phyloP scores from a whole-genome alignment of 2,888 invertebrate species.

The Micoletzkya japonica region DNA sequence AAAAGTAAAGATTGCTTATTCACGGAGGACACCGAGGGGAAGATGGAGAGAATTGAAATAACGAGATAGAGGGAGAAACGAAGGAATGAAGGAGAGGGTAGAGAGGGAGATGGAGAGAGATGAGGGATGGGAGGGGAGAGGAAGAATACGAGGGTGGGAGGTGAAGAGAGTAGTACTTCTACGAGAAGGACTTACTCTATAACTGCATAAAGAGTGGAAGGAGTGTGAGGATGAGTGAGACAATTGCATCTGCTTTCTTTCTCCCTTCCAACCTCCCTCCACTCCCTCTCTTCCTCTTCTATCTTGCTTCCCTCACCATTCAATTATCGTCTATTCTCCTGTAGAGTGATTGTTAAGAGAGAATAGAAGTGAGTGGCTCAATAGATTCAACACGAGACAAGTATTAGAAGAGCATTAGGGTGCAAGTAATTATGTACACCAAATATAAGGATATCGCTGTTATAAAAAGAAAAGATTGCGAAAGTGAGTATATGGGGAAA shows the following conservation, averaged over 20 bases:
- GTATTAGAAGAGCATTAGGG: no score
- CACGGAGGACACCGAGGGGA: neutral
- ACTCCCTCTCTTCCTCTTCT: conserved; percentile 2
- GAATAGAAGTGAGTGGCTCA: no score
- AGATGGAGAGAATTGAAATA: conserved; percentile 1
- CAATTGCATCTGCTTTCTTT: neutral
- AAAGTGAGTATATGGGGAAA: no score
- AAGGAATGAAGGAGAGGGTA: neutral
- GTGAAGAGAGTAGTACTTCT: neutral
- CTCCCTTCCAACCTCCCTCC: neutral
- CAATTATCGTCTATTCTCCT: no score
- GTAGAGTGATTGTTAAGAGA: no score
- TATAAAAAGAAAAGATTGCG: no score
- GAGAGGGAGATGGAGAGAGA: conserved; percentile 8
- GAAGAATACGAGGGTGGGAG: neutral
- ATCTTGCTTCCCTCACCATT: no score
- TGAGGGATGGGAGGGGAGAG: conserved; percentile 3
- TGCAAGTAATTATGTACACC: no score
- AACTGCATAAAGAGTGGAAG: neutral
- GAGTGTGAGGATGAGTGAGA: neutral
- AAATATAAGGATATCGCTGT: no score
- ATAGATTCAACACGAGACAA: no score
- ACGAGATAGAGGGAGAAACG: neutral
- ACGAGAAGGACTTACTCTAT: conserved; percentile 2
- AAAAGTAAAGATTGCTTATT: neutral